These are phyloP conservation scores for Lampris incognitus DNA, from an alignment of 2,113 vertebrate species.

Conservation along the genomic window DNA sequence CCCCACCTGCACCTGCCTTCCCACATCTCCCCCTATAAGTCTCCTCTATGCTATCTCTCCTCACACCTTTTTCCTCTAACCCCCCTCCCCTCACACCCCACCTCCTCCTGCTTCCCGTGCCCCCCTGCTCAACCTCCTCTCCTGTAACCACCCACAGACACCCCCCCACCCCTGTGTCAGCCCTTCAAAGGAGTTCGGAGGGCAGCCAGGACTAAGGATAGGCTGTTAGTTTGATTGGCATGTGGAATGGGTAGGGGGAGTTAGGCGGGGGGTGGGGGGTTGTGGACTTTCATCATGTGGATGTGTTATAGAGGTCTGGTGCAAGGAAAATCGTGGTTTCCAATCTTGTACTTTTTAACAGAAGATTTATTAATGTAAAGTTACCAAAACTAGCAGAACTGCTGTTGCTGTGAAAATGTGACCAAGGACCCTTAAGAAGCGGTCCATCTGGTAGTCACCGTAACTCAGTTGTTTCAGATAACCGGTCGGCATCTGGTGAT, in stretches of 20 bases:
- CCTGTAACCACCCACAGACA: constrained; percentile 1
- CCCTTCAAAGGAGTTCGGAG: constrained; percentile 39
- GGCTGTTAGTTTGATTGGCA: constrained; percentile 66
- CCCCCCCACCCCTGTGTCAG: constrained; percentile 24
- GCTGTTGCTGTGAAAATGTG: no score
- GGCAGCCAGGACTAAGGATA: constrained; percentile 23
- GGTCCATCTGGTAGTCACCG: no score
- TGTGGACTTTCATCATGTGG: constrained; percentile 50
- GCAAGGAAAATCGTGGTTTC: no score
- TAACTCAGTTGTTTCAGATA: no score
- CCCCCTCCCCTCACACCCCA: constrained; percentile 40
- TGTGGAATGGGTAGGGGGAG: constrained; percentile 26
- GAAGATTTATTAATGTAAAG: no score
- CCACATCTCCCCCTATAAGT: constrained; percentile 12
- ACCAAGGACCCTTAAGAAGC: no score
- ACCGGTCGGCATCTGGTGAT: no score
- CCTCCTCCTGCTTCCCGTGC: background rate
- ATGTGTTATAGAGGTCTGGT: constrained; percentile 29
- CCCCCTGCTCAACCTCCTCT: background rate
- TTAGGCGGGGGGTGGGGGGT: constrained; percentile 37
- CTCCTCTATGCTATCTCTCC: constrained; percentile 7
- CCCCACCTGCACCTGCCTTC: background rate
- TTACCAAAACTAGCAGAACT: no score
- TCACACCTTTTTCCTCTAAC: constrained; percentile 49
- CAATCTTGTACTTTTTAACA: no score